phyloP scores from a whole-genome alignment of 2,113 vertebrate species.

The Budorcas taxicolor region DNA sequence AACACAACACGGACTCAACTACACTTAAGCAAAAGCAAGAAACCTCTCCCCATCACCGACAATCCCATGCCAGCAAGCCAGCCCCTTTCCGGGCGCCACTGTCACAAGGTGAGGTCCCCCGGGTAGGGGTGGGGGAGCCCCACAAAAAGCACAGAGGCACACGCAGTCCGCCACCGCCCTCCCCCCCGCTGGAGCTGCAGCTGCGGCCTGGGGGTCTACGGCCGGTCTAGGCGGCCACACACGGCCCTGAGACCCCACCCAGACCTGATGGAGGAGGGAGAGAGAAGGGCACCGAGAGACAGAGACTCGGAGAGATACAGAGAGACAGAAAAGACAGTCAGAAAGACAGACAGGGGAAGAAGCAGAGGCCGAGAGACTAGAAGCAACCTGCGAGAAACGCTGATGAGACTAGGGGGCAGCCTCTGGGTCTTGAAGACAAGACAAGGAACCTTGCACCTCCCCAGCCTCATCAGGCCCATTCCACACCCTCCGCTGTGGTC shows the following conservation, averaged over 20 bases:
- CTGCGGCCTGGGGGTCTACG: not conserved
- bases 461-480: not conserved
- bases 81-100: not conserved
- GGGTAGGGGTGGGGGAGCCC: not conserved
- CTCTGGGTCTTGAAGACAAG: not conserved
- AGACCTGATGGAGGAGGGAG: not conserved
- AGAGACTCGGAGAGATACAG: not conserved
- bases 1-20: not conserved
- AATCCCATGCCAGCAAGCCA: not conserved
- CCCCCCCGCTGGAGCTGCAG: accelerated
- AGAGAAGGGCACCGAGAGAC: not conserved
- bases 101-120: not conserved
- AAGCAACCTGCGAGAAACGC: not conserved
- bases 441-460: not conserved
- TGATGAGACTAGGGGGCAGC: not conserved
- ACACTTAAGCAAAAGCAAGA: not conserved
- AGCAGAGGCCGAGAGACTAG: not conserved
- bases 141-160: not conserved
- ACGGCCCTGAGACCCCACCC: not conserved
- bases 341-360: not conserved
- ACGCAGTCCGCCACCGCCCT: accelerated
- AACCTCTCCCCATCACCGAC: not conserved
- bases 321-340: not conserved
- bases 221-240: not conserved
- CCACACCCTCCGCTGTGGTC: not conserved